phyloP scores from a whole-genome alignment of 2,888 invertebrate species.

The Cantharis flavilabris region DNA sequence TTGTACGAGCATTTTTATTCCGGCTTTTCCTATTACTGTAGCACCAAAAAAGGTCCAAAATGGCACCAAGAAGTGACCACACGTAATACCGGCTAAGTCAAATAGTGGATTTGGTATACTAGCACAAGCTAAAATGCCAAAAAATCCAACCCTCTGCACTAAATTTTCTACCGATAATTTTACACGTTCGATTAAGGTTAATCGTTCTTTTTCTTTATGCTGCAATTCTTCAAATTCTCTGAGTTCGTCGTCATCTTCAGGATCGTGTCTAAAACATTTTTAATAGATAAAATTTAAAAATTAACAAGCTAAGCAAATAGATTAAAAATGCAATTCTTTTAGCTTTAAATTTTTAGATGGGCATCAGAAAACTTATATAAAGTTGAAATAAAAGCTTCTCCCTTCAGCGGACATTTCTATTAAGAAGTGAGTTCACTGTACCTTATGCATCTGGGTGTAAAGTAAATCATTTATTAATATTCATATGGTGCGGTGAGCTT shows the following conservation, averaged over 20 bases:
- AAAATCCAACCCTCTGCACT: slow-evolving; percentile 93
- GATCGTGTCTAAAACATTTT: slow-evolving; percentile 52
- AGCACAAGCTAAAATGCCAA: slow-evolving; percentile 95
- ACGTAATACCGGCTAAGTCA: slow-evolving; percentile 97
- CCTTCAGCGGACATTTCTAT: no score
- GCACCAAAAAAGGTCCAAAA: slow-evolving; percentile 99
- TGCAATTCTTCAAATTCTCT: slow-evolving; percentile 75
- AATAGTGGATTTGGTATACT: slow-evolving; percentile 98
- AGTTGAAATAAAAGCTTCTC: no score
- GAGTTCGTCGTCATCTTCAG: slow-evolving; percentile 71
- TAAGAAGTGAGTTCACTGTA: no score
- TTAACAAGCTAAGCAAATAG: no score
- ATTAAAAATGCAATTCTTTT: no score
- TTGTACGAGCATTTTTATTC: slow-evolving; percentile 98
- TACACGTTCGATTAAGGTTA: slow-evolving; percentile 73
- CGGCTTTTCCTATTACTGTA: slow-evolving; percentile 94
- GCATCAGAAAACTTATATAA: no score
- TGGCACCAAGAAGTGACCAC: slow-evolving; percentile 97
- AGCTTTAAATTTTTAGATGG: no score
- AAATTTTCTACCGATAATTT: slow-evolving; percentile 86
- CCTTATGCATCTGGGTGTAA: no score
- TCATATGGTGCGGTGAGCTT: no score
- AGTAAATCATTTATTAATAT: no score
- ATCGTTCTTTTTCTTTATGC: slow-evolving; percentile 63
- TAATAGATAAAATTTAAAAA: background rate